Evolutionary conservation across 2,113 vertebrate species (phyloP).

Genomic region (Pterocles burchelli): DNA sequence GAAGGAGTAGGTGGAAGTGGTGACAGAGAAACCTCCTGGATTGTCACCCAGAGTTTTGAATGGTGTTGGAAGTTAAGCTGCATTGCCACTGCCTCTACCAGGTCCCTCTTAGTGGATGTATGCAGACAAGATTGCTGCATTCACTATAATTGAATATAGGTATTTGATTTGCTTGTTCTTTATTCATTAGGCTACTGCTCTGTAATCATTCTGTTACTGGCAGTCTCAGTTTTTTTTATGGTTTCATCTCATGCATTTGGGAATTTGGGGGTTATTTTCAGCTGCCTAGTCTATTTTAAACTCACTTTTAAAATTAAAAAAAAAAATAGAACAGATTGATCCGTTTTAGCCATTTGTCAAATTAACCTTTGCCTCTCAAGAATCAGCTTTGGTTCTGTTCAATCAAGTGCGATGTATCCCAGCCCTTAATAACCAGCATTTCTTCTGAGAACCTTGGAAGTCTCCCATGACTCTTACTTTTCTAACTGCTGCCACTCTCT

Average conservation of each 20-base stretch:
- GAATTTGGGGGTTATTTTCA: conserved; percentile 18
- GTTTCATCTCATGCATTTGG: not conserved
- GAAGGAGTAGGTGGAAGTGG: not conserved
- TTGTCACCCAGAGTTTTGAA: not conserved
- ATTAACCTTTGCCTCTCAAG: conserved; percentile 48
- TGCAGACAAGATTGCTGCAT: not conserved
- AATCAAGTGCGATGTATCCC: not conserved
- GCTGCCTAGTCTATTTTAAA: conserved; percentile 2
- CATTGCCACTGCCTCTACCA: not conserved
- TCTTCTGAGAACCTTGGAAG: not conserved
- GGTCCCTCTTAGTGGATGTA: not conserved
- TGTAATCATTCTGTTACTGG: not conserved
- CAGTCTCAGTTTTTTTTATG: not conserved
- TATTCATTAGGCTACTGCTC: not conserved
- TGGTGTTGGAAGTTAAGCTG: not conserved
- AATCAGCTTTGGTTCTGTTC: conserved; percentile 28
- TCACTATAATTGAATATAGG: not conserved
- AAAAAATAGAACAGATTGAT: conserved; percentile 4
- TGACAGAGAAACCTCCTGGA: not conserved
- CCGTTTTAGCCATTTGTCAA: conserved; percentile 9
- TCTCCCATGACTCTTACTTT: not conserved
- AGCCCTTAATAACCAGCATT: not conserved
- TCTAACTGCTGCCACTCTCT: not conserved
- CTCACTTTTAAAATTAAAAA: not conserved
- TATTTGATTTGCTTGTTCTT: not conserved